Evolutionary conservation across 1,140 invertebrate genomes (phyloP).

Genomic region (Camponotus pennsylvanicus): DNA sequence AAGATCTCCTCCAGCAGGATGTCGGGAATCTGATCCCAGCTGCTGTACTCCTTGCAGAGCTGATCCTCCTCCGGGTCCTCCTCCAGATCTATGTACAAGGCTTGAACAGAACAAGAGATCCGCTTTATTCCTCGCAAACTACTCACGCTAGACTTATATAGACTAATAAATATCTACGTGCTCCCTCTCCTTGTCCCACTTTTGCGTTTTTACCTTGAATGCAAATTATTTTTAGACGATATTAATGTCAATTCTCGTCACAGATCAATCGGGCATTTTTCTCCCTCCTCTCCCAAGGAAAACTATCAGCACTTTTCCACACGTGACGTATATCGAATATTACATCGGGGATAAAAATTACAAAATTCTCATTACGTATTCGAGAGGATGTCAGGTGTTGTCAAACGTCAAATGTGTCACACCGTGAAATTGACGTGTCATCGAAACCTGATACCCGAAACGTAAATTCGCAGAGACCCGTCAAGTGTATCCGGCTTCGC

Average conservation of each 20-base stretch:
- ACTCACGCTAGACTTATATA: too few relatives aligned
- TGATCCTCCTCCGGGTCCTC: conserved; percentile 84
- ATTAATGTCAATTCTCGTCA: conserved; percentile 41
- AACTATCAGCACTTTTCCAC: background rate
- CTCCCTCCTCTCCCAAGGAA: background rate
- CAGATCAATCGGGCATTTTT: background rate
- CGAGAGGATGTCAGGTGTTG: background rate
- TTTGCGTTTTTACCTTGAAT: conserved; percentile 51
- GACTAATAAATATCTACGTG: too few relatives aligned
- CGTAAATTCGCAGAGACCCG: background rate
- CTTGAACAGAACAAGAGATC: conserved; percentile 79
- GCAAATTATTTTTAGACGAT: conserved; percentile 54
- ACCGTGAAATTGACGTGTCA: background rate
- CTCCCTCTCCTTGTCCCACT: conserved; percentile 40
- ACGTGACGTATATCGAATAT: background rate
- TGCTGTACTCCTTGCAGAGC: conserved; percentile 84
- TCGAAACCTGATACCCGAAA: background rate
- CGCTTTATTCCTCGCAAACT: background rate
- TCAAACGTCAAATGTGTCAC: background rate
- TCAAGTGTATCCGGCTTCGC: background rate
- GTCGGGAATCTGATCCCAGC: conserved; percentile 92
- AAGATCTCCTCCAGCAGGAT: conserved; percentile 93
- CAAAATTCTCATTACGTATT: background rate
- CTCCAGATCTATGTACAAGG: conserved; percentile 88
- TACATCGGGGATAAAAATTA: background rate